A percentile compares a stretch with the other conserved stretches of the same genome.
phyloP scores from a whole-genome alignment of 1,140 invertebrate genomes.

The Cryptotermes secundus region DNA sequence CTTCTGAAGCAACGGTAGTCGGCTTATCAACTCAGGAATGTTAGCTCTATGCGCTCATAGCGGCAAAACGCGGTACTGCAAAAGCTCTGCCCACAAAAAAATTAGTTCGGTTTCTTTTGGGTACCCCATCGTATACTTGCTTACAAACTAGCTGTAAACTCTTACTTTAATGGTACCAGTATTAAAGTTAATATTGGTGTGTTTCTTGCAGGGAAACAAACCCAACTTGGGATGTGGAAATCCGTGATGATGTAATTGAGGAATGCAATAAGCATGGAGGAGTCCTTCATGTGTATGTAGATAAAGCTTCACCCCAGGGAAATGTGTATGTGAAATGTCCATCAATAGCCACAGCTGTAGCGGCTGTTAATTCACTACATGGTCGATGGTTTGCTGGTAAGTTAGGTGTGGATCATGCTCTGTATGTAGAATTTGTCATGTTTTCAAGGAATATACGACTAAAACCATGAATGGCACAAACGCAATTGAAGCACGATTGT shows the following conservation, averaged over 20 bases:
- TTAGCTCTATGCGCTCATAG: no score
- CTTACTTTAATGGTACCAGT: neutral
- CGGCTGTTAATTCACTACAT: constrained; percentile 94
- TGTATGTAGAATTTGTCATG: no score
- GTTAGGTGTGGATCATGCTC: constrained; percentile 21
- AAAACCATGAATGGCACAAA: no score
- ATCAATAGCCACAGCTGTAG: constrained; percentile 91
- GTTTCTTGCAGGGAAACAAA: constrained; percentile 73
- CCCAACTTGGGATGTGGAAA: constrained; percentile 91
- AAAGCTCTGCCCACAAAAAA: no score
- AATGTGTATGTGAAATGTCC: constrained; percentile 99
- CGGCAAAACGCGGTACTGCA: no score
- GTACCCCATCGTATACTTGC: no score
- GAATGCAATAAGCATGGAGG: constrained; percentile 98
- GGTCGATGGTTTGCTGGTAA: constrained; percentile 93
- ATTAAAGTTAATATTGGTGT: neutral
- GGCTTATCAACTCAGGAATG: no score
- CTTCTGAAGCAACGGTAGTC: no score
- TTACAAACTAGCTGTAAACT: no score
- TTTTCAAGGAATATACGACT: no score
- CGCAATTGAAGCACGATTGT: no score
- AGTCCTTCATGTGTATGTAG: constrained; percentile 95
- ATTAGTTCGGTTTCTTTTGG: no score
- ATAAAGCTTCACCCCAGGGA: constrained; percentile 91
- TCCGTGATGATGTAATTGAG: constrained; percentile 97